phyloP scores from a whole-genome alignment of 2,888 invertebrate species.

The Prionchulus punctatus region DNA sequence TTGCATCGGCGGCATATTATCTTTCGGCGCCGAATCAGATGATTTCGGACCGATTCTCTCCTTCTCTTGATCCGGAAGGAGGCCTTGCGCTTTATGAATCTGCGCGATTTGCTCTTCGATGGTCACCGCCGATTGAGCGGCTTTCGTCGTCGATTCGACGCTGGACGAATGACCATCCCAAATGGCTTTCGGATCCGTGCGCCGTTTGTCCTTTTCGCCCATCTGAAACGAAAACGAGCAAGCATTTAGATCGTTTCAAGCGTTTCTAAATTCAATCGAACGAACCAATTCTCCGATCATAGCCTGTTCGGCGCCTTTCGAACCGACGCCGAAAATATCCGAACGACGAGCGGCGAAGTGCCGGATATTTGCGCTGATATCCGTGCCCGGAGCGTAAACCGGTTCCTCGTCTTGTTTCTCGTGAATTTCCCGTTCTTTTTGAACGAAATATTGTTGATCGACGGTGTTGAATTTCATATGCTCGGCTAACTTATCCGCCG shows the following conservation, averaged over 20 bases:
- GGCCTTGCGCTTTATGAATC: constrained; percentile 85
- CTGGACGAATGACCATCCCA: constrained; percentile 98
- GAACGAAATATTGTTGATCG: constrained; percentile 23
- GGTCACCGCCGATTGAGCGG: constrained; percentile 82
- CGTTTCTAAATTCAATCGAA: neutral
- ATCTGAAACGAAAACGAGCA: constrained; percentile 24
- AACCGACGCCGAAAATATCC: constrained; percentile 97
- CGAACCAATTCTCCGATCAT: constrained; percentile 90
- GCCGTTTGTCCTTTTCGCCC: constrained; percentile 33
- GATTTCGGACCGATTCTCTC: constrained; percentile 72
- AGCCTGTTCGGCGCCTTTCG: constrained; percentile 62
- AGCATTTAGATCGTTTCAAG: neutral
- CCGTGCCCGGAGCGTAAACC: constrained; percentile 59
- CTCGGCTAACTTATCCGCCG: constrained; percentile 87
- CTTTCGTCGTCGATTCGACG: constrained; percentile 82
- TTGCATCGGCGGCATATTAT: too few species aligned
- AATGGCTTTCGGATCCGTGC: constrained; percentile 45
- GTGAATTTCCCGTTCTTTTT: constrained; percentile 39
- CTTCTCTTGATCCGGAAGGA: constrained; percentile 83
- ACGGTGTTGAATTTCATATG: constrained; percentile 67
- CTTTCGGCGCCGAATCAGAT: neutral
- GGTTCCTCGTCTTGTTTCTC: constrained; percentile 82
- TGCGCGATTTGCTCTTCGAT: constrained; percentile 91
- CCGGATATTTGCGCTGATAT: constrained; percentile 88
- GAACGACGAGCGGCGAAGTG: constrained; percentile 94